phyloP scores from a whole-genome alignment of 2,113 vertebrate species.

The Lipophrys pholis region DNA sequence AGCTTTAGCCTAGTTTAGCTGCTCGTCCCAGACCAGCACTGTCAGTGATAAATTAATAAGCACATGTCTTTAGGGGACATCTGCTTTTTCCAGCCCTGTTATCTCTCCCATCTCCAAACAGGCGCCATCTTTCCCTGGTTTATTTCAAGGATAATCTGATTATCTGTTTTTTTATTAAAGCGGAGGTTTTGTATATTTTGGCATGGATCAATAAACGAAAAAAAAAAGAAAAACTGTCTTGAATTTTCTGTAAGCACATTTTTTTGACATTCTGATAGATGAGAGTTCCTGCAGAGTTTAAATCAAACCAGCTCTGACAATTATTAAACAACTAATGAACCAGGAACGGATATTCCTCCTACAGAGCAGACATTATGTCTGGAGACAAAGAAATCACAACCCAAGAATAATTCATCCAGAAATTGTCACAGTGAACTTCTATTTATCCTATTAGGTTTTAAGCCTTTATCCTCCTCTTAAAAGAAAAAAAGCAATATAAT shows the following conservation, averaged over 20 bases:
- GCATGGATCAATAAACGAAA: background rate
- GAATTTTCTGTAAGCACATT: background rate
- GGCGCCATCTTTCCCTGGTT: slow-evolving; percentile 1
- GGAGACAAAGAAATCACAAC: too few relatives aligned
- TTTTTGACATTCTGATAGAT: slow-evolving; percentile 3
- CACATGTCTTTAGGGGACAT: slow-evolving; percentile 49
- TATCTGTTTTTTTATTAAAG: background rate
- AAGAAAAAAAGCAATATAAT: too few relatives aligned
- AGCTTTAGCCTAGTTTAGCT: slow-evolving; percentile 51
- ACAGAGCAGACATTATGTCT: too few relatives aligned
- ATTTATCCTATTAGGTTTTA: too few relatives aligned
- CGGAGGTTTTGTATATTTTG: background rate
- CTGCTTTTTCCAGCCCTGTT: slow-evolving; percentile 43
- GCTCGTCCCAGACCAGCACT: slow-evolving; percentile 19
- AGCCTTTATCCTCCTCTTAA: too few relatives aligned
- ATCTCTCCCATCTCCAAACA: slow-evolving; percentile 16
- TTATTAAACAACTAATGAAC: too few relatives aligned
- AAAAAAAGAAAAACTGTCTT: background rate
- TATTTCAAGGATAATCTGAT: background rate
- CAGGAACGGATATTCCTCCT: too few relatives aligned
- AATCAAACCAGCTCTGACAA: too few relatives aligned
- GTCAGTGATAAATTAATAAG: slow-evolving; percentile 70
- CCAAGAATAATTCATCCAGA: too few relatives aligned
- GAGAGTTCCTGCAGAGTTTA: background rate
- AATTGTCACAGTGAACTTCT: too few relatives aligned